Evolutionary conservation across 2,888 invertebrate genomes (phyloP).

Genomic region (Torymus texanus): DNA sequence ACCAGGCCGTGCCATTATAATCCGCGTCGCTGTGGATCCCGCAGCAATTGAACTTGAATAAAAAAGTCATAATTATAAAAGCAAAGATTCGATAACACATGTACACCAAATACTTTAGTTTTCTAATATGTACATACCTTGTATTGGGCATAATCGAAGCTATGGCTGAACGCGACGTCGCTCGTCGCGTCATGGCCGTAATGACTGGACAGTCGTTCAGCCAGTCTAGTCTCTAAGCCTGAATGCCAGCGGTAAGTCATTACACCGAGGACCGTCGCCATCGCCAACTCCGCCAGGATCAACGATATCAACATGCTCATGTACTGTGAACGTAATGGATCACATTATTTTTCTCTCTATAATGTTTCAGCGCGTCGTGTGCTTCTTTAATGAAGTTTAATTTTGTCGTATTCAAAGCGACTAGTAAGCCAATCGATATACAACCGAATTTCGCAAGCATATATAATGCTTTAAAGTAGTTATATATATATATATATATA

Average conservation of each 20-base stretch:
- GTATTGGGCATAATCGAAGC: slow-evolving; percentile 76
- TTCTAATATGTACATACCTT: slow-evolving; percentile 66
- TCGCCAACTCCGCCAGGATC: slow-evolving; percentile 74
- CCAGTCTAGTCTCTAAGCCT: slow-evolving; percentile 71
- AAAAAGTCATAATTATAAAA: not conserved
- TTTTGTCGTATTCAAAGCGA: no score
- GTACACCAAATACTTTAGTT: no score
- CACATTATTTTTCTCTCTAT: not conserved
- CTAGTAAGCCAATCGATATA: no score
- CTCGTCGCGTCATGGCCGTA: slow-evolving; percentile 71
- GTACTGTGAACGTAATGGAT: slow-evolving; percentile 70
- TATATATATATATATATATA: no score
- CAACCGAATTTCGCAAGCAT: no score
- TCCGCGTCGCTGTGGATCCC: slow-evolving; percentile 73
- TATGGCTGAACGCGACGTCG: slow-evolving; percentile 73
- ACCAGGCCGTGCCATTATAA: slow-evolving; percentile 75
- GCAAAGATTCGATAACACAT: no score
- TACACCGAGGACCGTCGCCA: slow-evolving; percentile 71
- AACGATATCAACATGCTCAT: slow-evolving; percentile 75
- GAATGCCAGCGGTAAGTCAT: slow-evolving; percentile 73
- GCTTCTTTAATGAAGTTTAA: no score
- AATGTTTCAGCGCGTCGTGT: no score
- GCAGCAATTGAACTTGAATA: slow-evolving; percentile 75
- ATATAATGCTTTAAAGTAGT: no score
- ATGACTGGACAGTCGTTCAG: slow-evolving; percentile 68